A percentile compares a stretch with the other conserved stretches of the same genome.
Conservation (phyloP, 2,888 invertebrate species). For the Agrenia bidenticulata region DNA sequence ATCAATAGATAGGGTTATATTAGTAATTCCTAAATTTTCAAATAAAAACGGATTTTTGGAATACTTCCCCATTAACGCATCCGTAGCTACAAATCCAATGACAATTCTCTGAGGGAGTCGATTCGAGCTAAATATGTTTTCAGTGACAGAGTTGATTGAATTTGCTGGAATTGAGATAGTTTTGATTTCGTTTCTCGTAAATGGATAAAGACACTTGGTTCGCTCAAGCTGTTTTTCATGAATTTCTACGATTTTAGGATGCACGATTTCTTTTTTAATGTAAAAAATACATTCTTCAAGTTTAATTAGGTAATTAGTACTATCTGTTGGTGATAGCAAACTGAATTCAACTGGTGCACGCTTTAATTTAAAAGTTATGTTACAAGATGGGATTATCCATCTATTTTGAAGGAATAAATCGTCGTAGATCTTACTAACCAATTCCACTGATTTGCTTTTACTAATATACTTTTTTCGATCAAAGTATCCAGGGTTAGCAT, state of each 20-base stretch:
- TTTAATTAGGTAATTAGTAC: background rate
- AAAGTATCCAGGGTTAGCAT: background rate
- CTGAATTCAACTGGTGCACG: constrained; percentile 6
- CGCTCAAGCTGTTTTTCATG: background rate
- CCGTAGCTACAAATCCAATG: constrained; percentile 6
- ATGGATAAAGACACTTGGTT: constrained; percentile 1
- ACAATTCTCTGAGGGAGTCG: constrained; percentile 2
- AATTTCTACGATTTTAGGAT: background rate
- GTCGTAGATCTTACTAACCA: background rate
- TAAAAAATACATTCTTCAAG: constrained; percentile 8
- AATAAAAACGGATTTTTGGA: constrained; percentile 6
- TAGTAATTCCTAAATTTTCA: background rate
- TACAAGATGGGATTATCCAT: background rate
- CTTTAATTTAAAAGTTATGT: background rate
- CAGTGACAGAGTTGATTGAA: constrained; percentile 7
- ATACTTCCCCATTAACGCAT: background rate
- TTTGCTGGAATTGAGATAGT: background rate
- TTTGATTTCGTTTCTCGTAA: constrained; percentile 11
- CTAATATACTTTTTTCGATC: background rate
- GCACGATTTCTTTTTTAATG: background rate
- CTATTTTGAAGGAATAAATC: background rate
- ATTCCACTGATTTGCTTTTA: constrained; percentile 1
- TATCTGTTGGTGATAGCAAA: background rate
- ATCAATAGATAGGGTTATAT: background rate
- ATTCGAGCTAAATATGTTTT: background rate